phyloP scores from a whole-genome alignment of 92 coral and sea anemone species.

The Blastomussa wellsi region DNA sequence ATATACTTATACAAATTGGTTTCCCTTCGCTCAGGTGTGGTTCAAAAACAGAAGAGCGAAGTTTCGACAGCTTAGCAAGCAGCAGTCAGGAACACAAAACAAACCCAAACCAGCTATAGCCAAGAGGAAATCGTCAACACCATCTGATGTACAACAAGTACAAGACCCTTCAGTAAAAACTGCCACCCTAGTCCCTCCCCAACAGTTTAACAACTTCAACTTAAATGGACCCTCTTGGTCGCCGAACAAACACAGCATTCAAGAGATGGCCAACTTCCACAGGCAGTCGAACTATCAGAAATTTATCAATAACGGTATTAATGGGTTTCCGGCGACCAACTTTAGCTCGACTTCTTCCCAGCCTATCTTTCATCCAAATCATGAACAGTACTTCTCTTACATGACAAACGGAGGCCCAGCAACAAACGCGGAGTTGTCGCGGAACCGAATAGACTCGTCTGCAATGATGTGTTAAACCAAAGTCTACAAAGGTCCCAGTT shows the following conservation, averaged over 20 bases:
- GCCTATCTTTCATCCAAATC: slow-evolving; percentile 25
- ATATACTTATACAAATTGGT: not conserved
- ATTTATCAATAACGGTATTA: slow-evolving; percentile 23
- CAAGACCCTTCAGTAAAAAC: slow-evolving; percentile 17
- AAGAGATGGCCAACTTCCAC: slow-evolving; percentile 32
- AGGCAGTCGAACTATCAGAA: slow-evolving; percentile 41
- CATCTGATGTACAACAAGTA: slow-evolving; percentile 25
- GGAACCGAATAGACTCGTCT: slow-evolving; percentile 32
- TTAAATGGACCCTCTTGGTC: slow-evolving; percentile 19
- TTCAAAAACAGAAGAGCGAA: slow-evolving; percentile 96
- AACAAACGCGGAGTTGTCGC: slow-evolving; percentile 16
- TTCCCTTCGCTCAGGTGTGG: slow-evolving; percentile 75
- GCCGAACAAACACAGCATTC: slow-evolving; percentile 31
- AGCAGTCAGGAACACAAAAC: slow-evolving; percentile 59
- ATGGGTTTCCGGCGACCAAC: slow-evolving; percentile 16
- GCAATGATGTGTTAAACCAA: slow-evolving; percentile 26
- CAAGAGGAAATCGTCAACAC: slow-evolving; percentile 81
- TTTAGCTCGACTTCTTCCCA: slow-evolving; percentile 17
- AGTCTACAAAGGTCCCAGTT: not conserved
- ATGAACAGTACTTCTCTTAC: slow-evolving; percentile 35
- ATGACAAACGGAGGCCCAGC: slow-evolving; percentile 25
- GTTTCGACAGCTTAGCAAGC: slow-evolving; percentile 85
- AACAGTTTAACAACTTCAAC: slow-evolving; percentile 29
- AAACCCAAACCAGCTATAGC: slow-evolving; percentile 75
- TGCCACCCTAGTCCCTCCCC: slow-evolving; percentile 5